Evolutionary conservation across 2,113 vertebrate species (phyloP).

Genomic region (Salvelinus fontinalis): DNA sequence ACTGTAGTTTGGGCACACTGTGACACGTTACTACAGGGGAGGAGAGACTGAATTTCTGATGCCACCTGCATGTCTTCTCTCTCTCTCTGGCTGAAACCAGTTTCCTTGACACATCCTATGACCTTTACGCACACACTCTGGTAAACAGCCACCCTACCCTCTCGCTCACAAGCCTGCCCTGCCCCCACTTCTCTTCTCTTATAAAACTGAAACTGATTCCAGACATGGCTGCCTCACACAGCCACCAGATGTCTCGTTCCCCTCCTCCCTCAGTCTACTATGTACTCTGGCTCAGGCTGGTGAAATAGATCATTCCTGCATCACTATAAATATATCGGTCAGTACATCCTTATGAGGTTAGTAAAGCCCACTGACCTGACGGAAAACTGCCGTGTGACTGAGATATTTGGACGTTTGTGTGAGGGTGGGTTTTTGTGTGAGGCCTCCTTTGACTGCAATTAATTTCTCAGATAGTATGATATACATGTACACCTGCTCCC

Average conservation of each 20-base stretch:
- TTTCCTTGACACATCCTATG: slow-evolving; percentile 38
- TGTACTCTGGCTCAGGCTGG: slow-evolving; percentile 6
- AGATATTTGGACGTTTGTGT: neutral
- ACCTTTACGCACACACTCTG: slow-evolving; percentile 39
- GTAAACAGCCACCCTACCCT: slow-evolving; percentile 65
- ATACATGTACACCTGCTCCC: neutral
- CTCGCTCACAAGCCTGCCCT: slow-evolving; percentile 32
- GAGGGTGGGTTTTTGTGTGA: neutral
- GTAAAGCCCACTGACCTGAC: slow-evolving; percentile 4
- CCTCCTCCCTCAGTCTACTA: no score
- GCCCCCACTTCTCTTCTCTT: slow-evolving; percentile 36
- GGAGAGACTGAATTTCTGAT: neutral
- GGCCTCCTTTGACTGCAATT: neutral
- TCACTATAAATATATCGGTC: slow-evolving; percentile 52
- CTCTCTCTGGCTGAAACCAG: slow-evolving; percentile 38
- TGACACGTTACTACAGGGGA: neutral
- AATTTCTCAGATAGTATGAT: neutral
- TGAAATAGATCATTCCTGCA: slow-evolving; percentile 33
- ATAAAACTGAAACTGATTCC: slow-evolving; percentile 50
- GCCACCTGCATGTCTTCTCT: slow-evolving; percentile 18
- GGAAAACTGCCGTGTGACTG: neutral
- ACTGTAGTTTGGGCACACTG: neutral
- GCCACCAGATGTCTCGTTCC: neutral
- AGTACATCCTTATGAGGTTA: slow-evolving; percentile 44
- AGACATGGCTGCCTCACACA: slow-evolving; percentile 15